Percentiles rank a stretch among this genome's conserved stretches.
Evolutionary conservation across 2,113 vertebrate genomes (phyloP).

Genomic region (Rousettus leschenaultii): DNA sequence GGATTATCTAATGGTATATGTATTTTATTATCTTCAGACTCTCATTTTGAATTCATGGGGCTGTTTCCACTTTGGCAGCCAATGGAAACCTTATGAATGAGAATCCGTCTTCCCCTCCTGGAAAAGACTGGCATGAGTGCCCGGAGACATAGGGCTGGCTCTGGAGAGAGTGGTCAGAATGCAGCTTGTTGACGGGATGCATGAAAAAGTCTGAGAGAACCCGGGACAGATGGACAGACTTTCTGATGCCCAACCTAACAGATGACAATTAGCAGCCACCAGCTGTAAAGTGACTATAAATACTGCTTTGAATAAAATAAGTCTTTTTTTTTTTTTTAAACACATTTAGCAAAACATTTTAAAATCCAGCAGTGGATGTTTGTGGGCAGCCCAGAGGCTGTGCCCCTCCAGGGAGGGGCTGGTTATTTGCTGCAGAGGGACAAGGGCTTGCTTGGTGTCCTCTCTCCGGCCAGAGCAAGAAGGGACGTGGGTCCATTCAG

Average conservation of each 20-base stretch:
- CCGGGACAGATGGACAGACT: conserved; percentile 72
- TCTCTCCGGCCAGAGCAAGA: neutral
- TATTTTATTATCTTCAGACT: neutral
- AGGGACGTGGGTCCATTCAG: neutral
- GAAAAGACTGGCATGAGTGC: neutral
- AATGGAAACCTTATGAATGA: neutral
- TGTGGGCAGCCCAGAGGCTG: conserved; percentile 54
- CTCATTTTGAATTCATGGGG: neutral
- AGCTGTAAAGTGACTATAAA: conserved; percentile 72
- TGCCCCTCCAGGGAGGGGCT: neutral
- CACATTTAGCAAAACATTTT: conserved; percentile 64
- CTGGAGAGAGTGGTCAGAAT: neutral
- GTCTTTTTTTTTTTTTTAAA: neutral
- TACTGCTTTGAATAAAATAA: conserved; percentile 56
- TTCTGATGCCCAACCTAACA: conserved; percentile 63
- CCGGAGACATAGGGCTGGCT: neutral
- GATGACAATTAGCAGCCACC: conserved; percentile 73
- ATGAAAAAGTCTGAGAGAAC: conserved; percentile 26
- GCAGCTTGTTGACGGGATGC: neutral
- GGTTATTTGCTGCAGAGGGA: conserved; percentile 9
- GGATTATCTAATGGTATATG: neutral
- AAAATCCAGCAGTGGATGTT: conserved; percentile 60
- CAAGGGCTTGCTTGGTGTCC: neutral
- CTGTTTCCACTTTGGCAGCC: neutral
- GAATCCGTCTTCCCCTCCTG: neutral